These are phyloP conservation scores for Trachemys scripta DNA, from an alignment of 2,113 vertebrate species.

Conservation along the genomic window DNA sequence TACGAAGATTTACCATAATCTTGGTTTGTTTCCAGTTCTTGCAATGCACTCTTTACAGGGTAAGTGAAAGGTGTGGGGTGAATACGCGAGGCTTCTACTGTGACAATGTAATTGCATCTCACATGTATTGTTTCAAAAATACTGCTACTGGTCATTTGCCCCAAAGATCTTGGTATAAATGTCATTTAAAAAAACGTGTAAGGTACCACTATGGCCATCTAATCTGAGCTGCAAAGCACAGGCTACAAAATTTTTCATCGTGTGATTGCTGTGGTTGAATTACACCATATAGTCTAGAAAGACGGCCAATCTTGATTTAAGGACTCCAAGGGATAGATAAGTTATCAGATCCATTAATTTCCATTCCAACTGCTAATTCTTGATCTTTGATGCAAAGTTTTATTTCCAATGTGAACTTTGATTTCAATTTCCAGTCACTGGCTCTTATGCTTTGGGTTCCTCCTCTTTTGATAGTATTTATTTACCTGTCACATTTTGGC, in stretches of 20 bases:
- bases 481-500: neutral
- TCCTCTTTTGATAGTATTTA: neutral
- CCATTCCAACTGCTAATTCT: neutral
- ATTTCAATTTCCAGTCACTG: neutral
- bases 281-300: neutral
- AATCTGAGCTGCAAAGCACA: neutral
- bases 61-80: neutral
- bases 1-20: neutral
- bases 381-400: neutral
- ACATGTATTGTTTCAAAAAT: no score
- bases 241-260: fast-evolving
- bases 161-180: neutral
- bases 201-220: neutral
- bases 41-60: neutral
- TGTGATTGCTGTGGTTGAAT: neutral
- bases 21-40: neutral
- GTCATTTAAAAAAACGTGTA: neutral
- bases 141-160: neutral
- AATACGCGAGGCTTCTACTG: neutral
- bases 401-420: neutral
- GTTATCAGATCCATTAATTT: neutral
- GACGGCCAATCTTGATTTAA: neutral
- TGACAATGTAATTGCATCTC: neutral
- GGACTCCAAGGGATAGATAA: neutral
- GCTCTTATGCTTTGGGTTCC: neutral